phyloP scores from a whole-genome alignment of 2,888 invertebrate species.

The Camponotus fellah region DNA sequence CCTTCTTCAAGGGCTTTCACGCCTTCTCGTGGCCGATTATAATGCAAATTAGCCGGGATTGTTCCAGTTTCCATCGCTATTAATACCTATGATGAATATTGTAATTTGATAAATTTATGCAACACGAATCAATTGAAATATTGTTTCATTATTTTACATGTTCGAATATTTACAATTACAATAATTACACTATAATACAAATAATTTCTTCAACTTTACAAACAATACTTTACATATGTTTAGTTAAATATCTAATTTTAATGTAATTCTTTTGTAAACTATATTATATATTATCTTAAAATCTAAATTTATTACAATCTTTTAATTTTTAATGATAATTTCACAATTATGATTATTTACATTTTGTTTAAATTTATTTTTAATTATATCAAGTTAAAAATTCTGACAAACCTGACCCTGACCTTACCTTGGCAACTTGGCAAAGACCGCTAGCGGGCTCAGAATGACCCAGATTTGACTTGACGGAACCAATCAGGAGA shows the following conservation, averaged over 20 bases:
- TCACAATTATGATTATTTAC: neutral
- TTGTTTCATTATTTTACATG: neutral
- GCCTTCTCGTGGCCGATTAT: constrained; percentile 88
- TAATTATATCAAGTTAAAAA: neutral
- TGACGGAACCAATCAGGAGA: constrained; percentile 95
- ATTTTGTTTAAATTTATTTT: neutral
- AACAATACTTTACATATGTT: neutral
- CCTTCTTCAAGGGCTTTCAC: constrained; percentile 89
- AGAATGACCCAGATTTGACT: constrained; percentile 97
- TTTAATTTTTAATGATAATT: neutral
- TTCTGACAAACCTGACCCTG: neutral
- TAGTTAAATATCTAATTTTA: neutral
- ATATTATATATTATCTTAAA: neutral
- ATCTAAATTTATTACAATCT: neutral
- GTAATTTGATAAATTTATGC: neutral
- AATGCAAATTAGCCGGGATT: constrained; percentile 96
- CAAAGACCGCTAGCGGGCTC: constrained; percentile 95
- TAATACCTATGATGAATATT: constrained; percentile 86
- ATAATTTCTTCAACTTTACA: neutral
- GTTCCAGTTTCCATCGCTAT: constrained; percentile 93
- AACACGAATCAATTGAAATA: neutral
- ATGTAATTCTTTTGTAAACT: neutral
- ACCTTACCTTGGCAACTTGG: constrained; percentile 91
- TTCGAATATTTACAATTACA: neutral
- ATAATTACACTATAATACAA: neutral